phyloP scores from a whole-genome alignment of 2,113 vertebrate genomes.

The Perca fluviatilis region DNA sequence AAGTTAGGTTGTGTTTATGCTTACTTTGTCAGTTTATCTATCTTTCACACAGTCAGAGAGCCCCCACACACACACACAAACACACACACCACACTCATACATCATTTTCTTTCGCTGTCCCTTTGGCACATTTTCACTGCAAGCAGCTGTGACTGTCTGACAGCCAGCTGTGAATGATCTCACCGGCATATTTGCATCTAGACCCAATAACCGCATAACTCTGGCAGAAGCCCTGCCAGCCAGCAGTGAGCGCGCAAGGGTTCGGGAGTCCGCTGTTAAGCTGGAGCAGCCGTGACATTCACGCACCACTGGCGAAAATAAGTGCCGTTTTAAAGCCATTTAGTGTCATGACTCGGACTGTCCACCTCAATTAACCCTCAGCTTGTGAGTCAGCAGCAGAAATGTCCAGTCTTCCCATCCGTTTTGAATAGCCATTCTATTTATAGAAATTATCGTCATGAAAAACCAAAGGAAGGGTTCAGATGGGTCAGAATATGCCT shows the following conservation, averaged over 20 bases:
- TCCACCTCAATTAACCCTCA: slow-evolving; percentile 66
- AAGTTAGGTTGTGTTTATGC: not conserved
- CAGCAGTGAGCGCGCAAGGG: not conserved
- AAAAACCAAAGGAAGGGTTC: slow-evolving; percentile 34
- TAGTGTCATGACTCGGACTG: slow-evolving; percentile 61
- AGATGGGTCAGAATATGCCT: not conserved
- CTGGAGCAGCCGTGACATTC: slow-evolving; percentile 67
- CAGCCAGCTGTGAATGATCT: slow-evolving; percentile 67
- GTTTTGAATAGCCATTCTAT: slow-evolving; percentile 15
- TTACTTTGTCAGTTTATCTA: not conserved
- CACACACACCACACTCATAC: slow-evolving; percentile 18
- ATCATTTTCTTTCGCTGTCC: slow-evolving; percentile 11
- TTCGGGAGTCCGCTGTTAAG: not conserved
- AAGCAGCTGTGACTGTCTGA: slow-evolving; percentile 62
- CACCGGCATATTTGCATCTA: slow-evolving; percentile 63
- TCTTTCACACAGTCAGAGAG: slow-evolving; percentile 4
- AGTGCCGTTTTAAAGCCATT: slow-evolving; percentile 68
- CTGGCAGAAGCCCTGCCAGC: slow-evolving; percentile 40
- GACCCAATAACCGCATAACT: slow-evolving; percentile 62
- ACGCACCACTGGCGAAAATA: slow-evolving; percentile 60
- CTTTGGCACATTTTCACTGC: slow-evolving; percentile 21
- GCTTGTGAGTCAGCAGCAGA: slow-evolving; percentile 21
- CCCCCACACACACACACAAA: slow-evolving; percentile 7
- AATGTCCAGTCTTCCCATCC: slow-evolving; percentile 31
- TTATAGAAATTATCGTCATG: slow-evolving; percentile 41